phyloP scores from a whole-genome alignment of 2,797 vertebrate genomes.

The Neoniphon sammara region DNA sequence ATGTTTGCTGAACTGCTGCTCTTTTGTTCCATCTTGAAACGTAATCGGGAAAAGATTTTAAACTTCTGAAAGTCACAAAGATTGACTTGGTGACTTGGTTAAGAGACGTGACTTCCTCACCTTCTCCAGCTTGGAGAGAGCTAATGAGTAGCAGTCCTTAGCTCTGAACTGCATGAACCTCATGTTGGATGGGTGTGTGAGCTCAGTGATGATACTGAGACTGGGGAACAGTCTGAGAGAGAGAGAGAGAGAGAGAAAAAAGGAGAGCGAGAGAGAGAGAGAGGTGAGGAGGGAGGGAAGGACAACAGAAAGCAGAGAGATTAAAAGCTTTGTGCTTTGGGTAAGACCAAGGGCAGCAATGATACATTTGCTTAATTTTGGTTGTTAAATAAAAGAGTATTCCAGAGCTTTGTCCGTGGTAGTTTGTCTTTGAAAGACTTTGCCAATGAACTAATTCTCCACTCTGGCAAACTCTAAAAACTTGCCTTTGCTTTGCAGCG shows the following conservation, averaged over 20 bases:
- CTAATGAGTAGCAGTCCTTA: slow-evolving; percentile 98
- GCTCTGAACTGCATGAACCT: slow-evolving; percentile 99
- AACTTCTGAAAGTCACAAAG: too few relatives aligned
- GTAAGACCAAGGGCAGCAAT: slow-evolving; percentile 3
- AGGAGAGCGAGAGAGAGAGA: slow-evolving; percentile 8
- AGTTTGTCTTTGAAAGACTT: slow-evolving; percentile 17
- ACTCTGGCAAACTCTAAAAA: slow-evolving; percentile 10
- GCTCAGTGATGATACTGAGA: slow-evolving; percentile 97
- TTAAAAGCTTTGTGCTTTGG: slow-evolving; percentile 9
- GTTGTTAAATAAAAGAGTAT: slow-evolving; percentile 30
- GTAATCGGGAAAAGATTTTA: too few relatives aligned
- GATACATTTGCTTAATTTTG: slow-evolving; percentile 50
- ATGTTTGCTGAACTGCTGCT: too few relatives aligned
- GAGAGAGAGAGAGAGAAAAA: not conserved
- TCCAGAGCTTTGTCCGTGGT: slow-evolving; percentile 12
- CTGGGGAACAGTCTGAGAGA: slow-evolving; percentile 92
- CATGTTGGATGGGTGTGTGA: slow-evolving; percentile 98
- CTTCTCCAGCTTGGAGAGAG: slow-evolving; percentile 97
- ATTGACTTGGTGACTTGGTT: too few relatives aligned
- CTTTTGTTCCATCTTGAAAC: too few relatives aligned
- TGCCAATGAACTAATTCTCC: slow-evolving; percentile 15
- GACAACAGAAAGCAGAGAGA: not conserved
- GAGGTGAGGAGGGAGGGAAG: not conserved
- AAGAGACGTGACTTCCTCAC: slow-evolving; percentile 69
- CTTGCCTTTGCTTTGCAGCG: slow-evolving; percentile 1